Evolutionary conservation across 1,140 invertebrate genomes (phyloP).

Genomic region (Tetramorium parvispinum): DNA sequence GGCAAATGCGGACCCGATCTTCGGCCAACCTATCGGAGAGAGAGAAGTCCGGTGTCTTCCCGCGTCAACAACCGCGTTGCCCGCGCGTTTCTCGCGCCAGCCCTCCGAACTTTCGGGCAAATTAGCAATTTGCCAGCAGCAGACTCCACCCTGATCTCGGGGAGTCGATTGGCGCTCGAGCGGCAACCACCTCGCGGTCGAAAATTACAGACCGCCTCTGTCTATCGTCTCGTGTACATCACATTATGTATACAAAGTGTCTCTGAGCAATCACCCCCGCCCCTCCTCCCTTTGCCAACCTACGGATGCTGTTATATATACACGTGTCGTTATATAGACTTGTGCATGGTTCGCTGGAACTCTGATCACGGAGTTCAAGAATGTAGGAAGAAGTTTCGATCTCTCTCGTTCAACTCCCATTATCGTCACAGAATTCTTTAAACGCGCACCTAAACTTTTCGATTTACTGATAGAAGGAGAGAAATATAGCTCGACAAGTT

Average conservation of each 20-base stretch:
- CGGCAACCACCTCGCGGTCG: slow-evolving; percentile 45
- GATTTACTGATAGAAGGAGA: neutral
- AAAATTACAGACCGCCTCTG: slow-evolving; percentile 68
- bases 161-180: slow-evolving; percentile 59
- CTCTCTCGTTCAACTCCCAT: neutral
- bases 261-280: neutral
- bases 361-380: neutral
- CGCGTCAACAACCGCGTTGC: slow-evolving; percentile 57
- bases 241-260: slow-evolving; percentile 54
- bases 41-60: slow-evolving; percentile 16
- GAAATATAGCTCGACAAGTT: neutral
- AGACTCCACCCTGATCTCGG: slow-evolving; percentile 57
- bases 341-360: neutral
- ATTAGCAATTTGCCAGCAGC: slow-evolving; percentile 74
- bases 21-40: slow-evolving; percentile 42
- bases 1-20: slow-evolving; percentile 60
- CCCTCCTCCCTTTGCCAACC: neutral
- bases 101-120: slow-evolving; percentile 67
- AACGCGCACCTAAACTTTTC: neutral
- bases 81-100: slow-evolving; percentile 40
- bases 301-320: neutral
- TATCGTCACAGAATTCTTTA: neutral
- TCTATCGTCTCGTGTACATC: slow-evolving; percentile 41
- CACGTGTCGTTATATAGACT: neutral
- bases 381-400: neutral